Base-by-base conservation (phyloP, 2,888 invertebrate genomes). In the Acrobasis suavella region DNA sequence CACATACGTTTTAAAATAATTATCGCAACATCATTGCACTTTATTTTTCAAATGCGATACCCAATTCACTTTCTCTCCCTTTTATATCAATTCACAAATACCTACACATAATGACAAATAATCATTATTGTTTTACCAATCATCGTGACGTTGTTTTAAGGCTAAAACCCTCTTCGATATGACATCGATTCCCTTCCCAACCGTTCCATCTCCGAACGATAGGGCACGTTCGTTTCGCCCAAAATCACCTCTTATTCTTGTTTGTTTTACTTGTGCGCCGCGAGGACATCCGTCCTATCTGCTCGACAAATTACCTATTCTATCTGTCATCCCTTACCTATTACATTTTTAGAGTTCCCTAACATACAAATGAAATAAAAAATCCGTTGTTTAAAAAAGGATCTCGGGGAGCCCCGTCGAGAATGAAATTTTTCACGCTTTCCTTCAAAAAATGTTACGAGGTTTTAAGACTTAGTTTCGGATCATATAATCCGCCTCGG, bases 291-390 rank as follows among this genome's bases (percentile, higher is more conserved):
- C 71, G 66, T 69, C 69, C 70, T 78, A 76, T 78, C 77, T 78
- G 75, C 64, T 67, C 74, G 78, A 81, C 83, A 82, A 78, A 81
- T 83, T 80, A 83, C 80, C 76, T 75, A 78, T 82, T 81, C 74
- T 79, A 81, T 81, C 78, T 78, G 80, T 83, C 83, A 82, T 83
- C 78, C 63, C 61, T 63, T 66, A 62, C 65, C 62, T 65, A 71
- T 69, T 67, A 70, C 69, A 66, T 66, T 68, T 68, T 42, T 42
- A 56, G 56, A 17, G 56, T 46, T 56, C 38, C 42, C 17, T 14
- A 10, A 14, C 6, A 9, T 12, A 46, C 3, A 46, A 46, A 46
- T 10, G 3, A 46, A 46, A 46, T n/a, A n/a, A 14, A 1, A 46
- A n/a, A n/a, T 46, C 46, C 46, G 46, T 46, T 7, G 1, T 32